Conservation (phyloP, 1,140 invertebrate genomes). For the Solenopsis fugax region DNA sequence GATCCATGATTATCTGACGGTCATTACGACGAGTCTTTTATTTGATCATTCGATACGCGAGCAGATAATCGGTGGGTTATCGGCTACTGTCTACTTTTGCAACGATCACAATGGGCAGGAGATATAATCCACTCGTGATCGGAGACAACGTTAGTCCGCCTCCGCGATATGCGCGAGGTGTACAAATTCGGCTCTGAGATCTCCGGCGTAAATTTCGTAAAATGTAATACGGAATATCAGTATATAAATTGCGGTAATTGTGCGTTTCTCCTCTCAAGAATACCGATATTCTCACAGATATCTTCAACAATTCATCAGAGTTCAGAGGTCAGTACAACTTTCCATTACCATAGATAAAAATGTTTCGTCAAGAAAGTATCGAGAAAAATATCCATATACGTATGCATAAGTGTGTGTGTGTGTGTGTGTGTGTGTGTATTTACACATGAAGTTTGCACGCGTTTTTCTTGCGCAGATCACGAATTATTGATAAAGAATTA, state of each 20-base stretch:
- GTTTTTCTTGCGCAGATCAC: not conserved
- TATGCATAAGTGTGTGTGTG: not conserved
- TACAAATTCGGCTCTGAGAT: not conserved
- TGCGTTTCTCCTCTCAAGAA: not conserved
- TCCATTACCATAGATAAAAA: not conserved
- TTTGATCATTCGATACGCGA: constrained; percentile 56
- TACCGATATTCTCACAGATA: not conserved
- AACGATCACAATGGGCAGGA: constrained; percentile 54
- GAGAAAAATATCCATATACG: not conserved
- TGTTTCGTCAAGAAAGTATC: not conserved
- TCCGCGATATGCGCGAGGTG: not conserved
- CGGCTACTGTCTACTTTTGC: constrained; percentile 33
- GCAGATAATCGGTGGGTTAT: constrained; percentile 65
- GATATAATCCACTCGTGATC: constrained; percentile 51
- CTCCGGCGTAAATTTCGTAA: not conserved
- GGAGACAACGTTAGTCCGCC: constrained; percentile 2
- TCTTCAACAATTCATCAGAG: not conserved
- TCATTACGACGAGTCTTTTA: constrained; percentile 7
- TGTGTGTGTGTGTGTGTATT: too few species aligned
- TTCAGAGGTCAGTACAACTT: constrained; percentile 45
- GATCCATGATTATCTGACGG: not conserved
- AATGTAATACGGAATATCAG: not conserved
- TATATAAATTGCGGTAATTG: not conserved
- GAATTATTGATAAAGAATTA: not conserved
- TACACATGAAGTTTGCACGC: not conserved